Base-by-base conservation (phyloP, 2,888 invertebrate genomes). In the Drosophila neonasuta region DNA sequence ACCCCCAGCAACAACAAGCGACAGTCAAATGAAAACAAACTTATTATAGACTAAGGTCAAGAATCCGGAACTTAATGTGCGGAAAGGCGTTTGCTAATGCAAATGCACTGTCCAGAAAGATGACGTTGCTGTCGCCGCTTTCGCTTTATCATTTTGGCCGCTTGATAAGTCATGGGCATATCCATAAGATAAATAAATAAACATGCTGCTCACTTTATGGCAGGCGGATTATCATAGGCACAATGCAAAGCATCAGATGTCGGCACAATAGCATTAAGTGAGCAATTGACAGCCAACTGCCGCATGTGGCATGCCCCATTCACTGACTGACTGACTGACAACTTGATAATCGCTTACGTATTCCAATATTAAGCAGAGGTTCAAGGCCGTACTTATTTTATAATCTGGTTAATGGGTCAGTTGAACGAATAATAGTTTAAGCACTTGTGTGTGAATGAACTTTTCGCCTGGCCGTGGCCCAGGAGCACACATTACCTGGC, bases 401-500 rank as follows among this genome's bases (percentile, higher is more conserved):
- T 67, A 74, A 74, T 66, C 71, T 68, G 74, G 70, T 82, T 77
- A 80, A 78, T 82, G 71, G 83, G 83, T 82, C 83, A 78, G 58
- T 79, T 48, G 24, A 24, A 6, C 6, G 74, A 32, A 41, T 69
- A 64, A 42, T 30, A 20, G 49, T 39, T 48, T 41, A 10, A 9
- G 24, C 24, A 24, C 24, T 6, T 24, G 24, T 24, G 13, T 32
- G 75, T 68, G 79, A 76, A 76, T 67, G 77, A 77, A 73, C 80
- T 72, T 32, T 50, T 15, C 44, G 15, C 58, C 15, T 62, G 59
- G 39, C 15, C 7, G 8, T 41, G 39, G 39, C 13, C 39, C 67
- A 41, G 15, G 5, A n/a, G 15, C 24, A 36, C 20, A 46, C 50
- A 42, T 44, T 90, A 95, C 95, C 93, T 95, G 95, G 44, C 94